phyloP scores from a whole-genome alignment of 2,888 invertebrate genomes.

The Ichneumoninae sp. region DNA sequence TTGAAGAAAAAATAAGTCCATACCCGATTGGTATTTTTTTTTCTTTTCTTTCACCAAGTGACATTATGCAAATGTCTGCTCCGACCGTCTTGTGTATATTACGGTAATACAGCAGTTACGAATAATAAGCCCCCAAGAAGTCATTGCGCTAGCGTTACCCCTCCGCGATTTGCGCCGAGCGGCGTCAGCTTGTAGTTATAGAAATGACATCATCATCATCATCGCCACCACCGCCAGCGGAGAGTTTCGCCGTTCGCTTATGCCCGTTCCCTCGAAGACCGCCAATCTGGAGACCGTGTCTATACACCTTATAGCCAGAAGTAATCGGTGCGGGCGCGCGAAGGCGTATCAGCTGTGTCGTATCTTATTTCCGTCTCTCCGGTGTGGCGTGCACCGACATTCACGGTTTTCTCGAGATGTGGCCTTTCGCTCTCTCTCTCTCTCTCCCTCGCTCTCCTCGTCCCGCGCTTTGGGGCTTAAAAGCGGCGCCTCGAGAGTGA shows the following conservation, averaged over 20 bases:
- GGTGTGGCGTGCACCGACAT: slow-evolving; percentile 34
- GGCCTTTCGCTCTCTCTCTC: slow-evolving; percentile 67
- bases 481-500: slow-evolving; percentile 48
- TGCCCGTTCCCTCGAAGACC: slow-evolving; percentile 47
- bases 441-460: slow-evolving; percentile 21
- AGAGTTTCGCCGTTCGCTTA: slow-evolving; percentile 54
- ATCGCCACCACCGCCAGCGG: slow-evolving; percentile 63
- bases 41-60: background rate
- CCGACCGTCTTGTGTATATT: slow-evolving; percentile 3
- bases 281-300: slow-evolving; percentile 55
- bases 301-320: slow-evolving; percentile 76
- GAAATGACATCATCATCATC: slow-evolving; percentile 82
- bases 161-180: slow-evolving; percentile 60
- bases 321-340: slow-evolving; percentile 77
- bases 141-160: slow-evolving; percentile 58
- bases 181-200: slow-evolving; percentile 75
- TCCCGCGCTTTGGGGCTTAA: slow-evolving; percentile 15
- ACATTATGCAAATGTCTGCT: background rate
- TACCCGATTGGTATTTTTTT: slow-evolving; percentile 12
- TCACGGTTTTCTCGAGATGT: slow-evolving; percentile 40
- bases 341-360: slow-evolving; percentile 82
- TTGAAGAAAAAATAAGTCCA: slow-evolving; percentile 3
- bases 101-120: background rate
- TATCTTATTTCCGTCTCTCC: slow-evolving; percentile 82
- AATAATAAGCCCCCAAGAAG: slow-evolving; percentile 23